Evolutionary conservation across 2,113 vertebrate species (phyloP), one percentile per base, ranked within the genome.

Genomic region (Sula dactylatra): DNA sequence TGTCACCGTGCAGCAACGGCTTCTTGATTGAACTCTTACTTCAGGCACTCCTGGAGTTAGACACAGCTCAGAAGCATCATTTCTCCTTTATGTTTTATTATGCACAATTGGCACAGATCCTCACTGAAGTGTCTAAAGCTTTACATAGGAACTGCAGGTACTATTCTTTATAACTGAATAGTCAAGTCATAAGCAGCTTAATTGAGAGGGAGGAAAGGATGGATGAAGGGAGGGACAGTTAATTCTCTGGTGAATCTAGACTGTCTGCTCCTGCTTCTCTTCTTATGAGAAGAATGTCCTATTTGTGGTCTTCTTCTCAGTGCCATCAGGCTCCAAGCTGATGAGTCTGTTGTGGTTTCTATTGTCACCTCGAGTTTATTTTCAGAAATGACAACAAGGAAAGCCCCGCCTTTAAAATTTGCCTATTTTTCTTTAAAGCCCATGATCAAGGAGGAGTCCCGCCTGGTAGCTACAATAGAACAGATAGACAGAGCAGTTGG

Each of bases 401-500:
- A 76, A 90, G 52, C 9, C 31, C 42, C 54, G 52, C 31, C 34
- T 87, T 82, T 94, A 90, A 80, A 67, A 54, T 65, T 15, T 95
- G 18, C 49, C 32, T 90, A 2, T 92, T 74, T 86, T 94, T 80
- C 32, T 71, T 90, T 84, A 84, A 92, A 98, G 97, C 54, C 78
- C 10, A 93, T 97, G 82, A 94, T 99, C 56, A 99, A 97, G 38
- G 99, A 99, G 94, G 99, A 99, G 94, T 94, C 78, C 9, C 98
- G 99, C 27, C 97, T 99, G 36, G 94, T 99, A 42, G 98, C 98
- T 73, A 91, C 98, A 0, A 96, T 99, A 59, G 98, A 98, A 56
- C 97, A 94, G 96, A 99, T 99, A 54, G 99, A 99, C 85, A 98
- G 97, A 93, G 99, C 98, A 42, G 99, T 98, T 65, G 98, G 99